These are phyloP conservation scores for Nanorana parkeri DNA, from an alignment of 2,113 vertebrate species.

Conservation along the genomic window DNA sequence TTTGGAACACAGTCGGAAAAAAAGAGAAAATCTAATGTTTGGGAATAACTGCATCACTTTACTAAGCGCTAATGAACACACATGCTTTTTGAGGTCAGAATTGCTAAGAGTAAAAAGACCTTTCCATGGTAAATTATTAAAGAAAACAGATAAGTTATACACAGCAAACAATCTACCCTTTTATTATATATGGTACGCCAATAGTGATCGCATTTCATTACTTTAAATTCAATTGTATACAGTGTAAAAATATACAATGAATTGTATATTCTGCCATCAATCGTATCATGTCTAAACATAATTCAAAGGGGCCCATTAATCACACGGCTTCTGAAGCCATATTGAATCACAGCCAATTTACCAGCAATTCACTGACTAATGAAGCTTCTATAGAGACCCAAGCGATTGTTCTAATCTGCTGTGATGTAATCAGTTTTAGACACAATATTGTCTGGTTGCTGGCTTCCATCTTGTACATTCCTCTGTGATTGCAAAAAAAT, in stretches of 20 bases:
- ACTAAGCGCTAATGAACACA: too few species aligned
- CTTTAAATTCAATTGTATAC: too few species aligned
- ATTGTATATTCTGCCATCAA: neutral
- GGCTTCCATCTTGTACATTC: neutral
- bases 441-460: neutral
- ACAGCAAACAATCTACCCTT: too few species aligned
- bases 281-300: neutral
- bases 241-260: neutral
- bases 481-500: neutral
- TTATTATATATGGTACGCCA: too few species aligned
- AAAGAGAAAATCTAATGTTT: too few species aligned
- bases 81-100: too few species aligned
- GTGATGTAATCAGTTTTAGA: slow-evolving; percentile 6
- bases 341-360: slow-evolving; percentile 14
- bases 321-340: neutral
- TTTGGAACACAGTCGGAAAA: too few species aligned
- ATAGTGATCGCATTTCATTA: too few species aligned
- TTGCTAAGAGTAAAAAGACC: too few species aligned
- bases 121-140: too few species aligned
- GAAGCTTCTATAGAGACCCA: neutral
- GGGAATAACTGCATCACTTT: too few species aligned
- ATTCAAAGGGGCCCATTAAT: neutral
- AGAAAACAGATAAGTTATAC: too few species aligned
- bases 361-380: neutral
- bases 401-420: neutral